Conservation (phyloP, 1,140 invertebrate genomes). For the Brachionus asplanchnoidis region DNA sequence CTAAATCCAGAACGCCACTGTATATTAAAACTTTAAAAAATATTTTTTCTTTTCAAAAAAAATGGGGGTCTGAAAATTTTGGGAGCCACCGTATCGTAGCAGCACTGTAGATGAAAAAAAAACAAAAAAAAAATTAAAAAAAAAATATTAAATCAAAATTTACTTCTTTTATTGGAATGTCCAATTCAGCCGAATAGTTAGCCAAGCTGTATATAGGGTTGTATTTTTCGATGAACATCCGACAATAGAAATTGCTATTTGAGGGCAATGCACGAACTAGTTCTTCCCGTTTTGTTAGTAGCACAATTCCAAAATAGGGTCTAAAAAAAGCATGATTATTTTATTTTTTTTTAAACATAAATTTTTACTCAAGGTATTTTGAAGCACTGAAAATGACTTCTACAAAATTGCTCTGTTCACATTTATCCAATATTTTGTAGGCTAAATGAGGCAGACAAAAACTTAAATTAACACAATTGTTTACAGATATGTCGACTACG, state of each 20-base stretch:
- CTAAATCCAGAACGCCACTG: too few species aligned
- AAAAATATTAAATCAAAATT: neutral
- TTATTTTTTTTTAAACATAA: neutral
- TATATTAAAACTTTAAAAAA: too few species aligned
- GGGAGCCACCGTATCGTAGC: too few species aligned
- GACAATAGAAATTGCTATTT: conserved; percentile 2
- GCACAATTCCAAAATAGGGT: conserved; percentile 21
- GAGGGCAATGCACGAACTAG: neutral
- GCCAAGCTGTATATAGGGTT: neutral
- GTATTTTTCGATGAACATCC: conserved; percentile 10
- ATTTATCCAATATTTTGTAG: neutral
- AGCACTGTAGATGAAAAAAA: too few species aligned
- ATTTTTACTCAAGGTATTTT: conserved; percentile 30
- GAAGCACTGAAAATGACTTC: conserved; percentile 18
- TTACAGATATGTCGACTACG: neutral
- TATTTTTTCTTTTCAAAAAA: too few species aligned
- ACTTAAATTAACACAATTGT: conserved; percentile 27
- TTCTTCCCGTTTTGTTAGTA: neutral
- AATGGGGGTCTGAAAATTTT: too few species aligned
- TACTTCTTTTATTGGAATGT: conserved; percentile 16
- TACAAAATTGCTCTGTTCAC: conserved; percentile 27
- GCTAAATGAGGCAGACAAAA: conserved; percentile 36
- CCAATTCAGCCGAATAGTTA: conserved; percentile 13
- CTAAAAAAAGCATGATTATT: neutral
- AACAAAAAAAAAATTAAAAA: too few species aligned